These are phyloP conservation scores for Platyscelio sp. DNA, from an alignment of 2,888 invertebrate species.

Conservation along the genomic window DNA sequence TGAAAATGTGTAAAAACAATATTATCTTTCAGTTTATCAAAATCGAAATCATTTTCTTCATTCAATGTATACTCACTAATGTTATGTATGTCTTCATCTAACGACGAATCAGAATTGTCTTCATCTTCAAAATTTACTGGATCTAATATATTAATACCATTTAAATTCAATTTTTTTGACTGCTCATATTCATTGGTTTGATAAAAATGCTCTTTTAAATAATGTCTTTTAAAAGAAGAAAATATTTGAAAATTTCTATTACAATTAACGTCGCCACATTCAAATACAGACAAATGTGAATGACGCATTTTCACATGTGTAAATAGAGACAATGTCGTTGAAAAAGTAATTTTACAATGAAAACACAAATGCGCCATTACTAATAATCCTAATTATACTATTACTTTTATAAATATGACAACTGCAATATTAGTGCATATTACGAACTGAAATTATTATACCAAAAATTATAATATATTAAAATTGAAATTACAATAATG, in stretches of 20 bases:
- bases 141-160: too few relatives aligned
- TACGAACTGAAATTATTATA: background rate
- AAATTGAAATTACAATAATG: too few relatives aligned
- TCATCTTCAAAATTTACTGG: background rate
- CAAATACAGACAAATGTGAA: background rate
- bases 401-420: too few relatives aligned
- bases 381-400: background rate
- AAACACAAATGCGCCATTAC: slow-evolving; percentile 8
- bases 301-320: slow-evolving; percentile 15
- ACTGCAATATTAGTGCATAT: background rate
- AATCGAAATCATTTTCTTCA: slow-evolving; percentile 1
- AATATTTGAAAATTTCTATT: too few relatives aligned
- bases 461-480: background rate
- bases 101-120: background rate
- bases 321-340: background rate
- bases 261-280: too few relatives aligned
- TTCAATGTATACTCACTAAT: background rate
- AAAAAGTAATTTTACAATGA: background rate
- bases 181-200: too few relatives aligned
- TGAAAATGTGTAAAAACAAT: slow-evolving; percentile 25
- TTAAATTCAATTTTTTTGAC: too few relatives aligned
- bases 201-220: too few relatives aligned
- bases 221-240: too few relatives aligned
- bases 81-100: background rate
- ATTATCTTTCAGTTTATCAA: background rate